Evolutionary conservation across 2,113 vertebrate species (phyloP).

Genomic region (Xenopus borealis): DNA sequence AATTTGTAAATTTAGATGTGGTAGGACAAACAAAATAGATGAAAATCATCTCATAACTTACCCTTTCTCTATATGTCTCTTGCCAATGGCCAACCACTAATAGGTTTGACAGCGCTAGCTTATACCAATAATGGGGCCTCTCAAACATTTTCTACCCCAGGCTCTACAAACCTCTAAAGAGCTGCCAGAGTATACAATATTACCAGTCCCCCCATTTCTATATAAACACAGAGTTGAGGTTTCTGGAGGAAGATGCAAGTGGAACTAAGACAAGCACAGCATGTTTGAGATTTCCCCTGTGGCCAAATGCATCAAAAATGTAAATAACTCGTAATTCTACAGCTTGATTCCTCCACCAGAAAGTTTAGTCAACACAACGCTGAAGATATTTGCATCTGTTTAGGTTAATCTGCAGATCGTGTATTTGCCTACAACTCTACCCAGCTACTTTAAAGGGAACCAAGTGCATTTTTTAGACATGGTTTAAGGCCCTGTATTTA

Average conservation of each 20-base stretch:
- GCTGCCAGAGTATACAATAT: neutral
- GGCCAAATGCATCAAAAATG: conserved; percentile 21
- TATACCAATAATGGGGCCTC: too few species aligned
- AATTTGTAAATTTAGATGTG: too few species aligned
- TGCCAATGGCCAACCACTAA: too few species aligned
- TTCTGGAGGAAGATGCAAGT: neutral
- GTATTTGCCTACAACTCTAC: neutral
- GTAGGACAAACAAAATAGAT: too few species aligned
- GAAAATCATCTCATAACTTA: too few species aligned
- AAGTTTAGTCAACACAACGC: conserved; percentile 32
- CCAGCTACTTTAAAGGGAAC: too few species aligned
- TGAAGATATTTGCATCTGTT: conserved; percentile 21
- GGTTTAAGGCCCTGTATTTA: too few species aligned
- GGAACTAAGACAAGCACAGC: neutral
- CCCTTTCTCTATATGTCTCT: too few species aligned
- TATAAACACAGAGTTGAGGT: neutral
- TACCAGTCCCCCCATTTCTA: neutral
- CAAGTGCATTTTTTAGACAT: too few species aligned
- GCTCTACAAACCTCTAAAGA: too few species aligned
- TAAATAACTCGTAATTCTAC: conserved; percentile 25
- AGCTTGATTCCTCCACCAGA: conserved; percentile 22
- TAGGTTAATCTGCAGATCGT: conserved; percentile 22
- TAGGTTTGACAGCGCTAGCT: too few species aligned
- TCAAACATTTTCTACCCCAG: too few species aligned
- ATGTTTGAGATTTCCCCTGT: neutral